A percentile compares a stretch with the other conserved stretches of the same genome.
These are phyloP conservation scores for Neotragus pygmaeus DNA, from an alignment of 2,113 vertebrate genomes.

Conservation along the genomic window DNA sequence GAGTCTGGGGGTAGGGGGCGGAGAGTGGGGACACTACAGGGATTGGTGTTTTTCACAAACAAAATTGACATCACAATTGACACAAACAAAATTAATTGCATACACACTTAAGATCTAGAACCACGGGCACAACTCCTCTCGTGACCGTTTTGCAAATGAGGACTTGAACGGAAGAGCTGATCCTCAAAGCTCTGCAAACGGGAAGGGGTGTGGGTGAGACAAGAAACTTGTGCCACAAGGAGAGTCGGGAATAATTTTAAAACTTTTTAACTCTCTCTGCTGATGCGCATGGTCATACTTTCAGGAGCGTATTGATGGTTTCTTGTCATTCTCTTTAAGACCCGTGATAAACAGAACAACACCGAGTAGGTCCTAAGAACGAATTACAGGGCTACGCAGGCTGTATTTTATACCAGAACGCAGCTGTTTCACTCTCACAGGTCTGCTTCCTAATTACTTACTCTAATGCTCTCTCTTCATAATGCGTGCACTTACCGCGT, in stretches of 20 bases:
- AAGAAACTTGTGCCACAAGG: neutral
- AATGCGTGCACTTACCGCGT: neutral
- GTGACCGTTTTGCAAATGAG: neutral
- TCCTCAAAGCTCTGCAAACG: too few relatives aligned
- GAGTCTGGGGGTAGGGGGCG: accelerated
- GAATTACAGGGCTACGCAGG: neutral
- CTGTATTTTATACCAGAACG: neutral
- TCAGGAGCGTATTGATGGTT: neutral
- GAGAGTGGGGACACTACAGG: neutral
- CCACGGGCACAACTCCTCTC: accelerated
- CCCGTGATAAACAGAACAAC: neutral
- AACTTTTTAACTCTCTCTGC: neutral
- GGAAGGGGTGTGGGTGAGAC: accelerated
- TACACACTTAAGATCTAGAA: neutral
- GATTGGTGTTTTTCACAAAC: neutral
- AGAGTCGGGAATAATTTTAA: neutral
- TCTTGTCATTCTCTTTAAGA: neutral
- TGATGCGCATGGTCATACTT: neutral
- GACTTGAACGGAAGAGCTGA: neutral
- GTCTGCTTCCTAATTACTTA: neutral
- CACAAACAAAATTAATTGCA: too few relatives aligned
- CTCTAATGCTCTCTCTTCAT: neutral
- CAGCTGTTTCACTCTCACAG: accelerated
- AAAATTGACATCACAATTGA: too few relatives aligned
- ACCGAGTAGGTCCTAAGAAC: neutral